Evolutionary conservation across 2,888 invertebrate species (phyloP).

Genomic region (Onchidella celtica): DNA sequence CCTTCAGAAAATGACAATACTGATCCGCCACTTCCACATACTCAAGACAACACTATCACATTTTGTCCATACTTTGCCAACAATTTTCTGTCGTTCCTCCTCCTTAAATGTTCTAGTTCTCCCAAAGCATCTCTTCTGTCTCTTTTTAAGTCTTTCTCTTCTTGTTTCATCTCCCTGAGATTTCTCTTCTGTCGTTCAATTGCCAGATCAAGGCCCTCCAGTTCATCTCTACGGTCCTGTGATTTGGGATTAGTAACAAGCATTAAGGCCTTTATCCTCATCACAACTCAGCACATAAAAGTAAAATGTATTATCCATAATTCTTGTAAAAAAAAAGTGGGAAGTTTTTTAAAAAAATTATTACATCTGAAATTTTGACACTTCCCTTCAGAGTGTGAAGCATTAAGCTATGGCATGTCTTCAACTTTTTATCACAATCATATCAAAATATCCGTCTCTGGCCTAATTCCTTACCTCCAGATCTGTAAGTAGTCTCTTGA

Average conservation of each 20-base stretch:
- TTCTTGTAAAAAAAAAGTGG: too few relatives aligned
- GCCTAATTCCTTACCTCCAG: slow-evolving; percentile 75
- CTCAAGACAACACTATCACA: too few relatives aligned
- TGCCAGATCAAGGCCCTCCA: slow-evolving; percentile 78
- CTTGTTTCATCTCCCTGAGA: slow-evolving; percentile 67
- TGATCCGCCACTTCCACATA: too few relatives aligned
- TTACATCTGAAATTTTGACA: background rate
- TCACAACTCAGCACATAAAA: too few relatives aligned
- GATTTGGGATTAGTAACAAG: too few relatives aligned
- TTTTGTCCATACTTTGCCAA: background rate
- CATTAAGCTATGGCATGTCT: too few relatives aligned
- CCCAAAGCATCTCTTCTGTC: slow-evolving; percentile 65
- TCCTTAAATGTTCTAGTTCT: slow-evolving; percentile 65
- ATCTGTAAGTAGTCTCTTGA: slow-evolving; percentile 70
- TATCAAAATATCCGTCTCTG: too few relatives aligned
- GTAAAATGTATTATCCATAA: too few relatives aligned
- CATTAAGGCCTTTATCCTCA: too few relatives aligned
- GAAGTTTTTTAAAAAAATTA: background rate
- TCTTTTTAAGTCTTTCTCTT: slow-evolving; percentile 66
- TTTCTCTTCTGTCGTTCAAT: slow-evolving; percentile 76
- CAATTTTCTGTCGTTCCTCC: slow-evolving; percentile 45
- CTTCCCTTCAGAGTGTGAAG: too few relatives aligned
- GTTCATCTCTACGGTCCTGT: slow-evolving; percentile 75
- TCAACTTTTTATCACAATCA: too few relatives aligned
- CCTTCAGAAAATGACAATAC: too few relatives aligned